A percentile compares a stretch with the other conserved stretches of the same genome.
These are phyloP conservation scores for Acanthiza pusilla DNA, from an alignment of 2,797 vertebrate species.

Conservation along the genomic window DNA sequence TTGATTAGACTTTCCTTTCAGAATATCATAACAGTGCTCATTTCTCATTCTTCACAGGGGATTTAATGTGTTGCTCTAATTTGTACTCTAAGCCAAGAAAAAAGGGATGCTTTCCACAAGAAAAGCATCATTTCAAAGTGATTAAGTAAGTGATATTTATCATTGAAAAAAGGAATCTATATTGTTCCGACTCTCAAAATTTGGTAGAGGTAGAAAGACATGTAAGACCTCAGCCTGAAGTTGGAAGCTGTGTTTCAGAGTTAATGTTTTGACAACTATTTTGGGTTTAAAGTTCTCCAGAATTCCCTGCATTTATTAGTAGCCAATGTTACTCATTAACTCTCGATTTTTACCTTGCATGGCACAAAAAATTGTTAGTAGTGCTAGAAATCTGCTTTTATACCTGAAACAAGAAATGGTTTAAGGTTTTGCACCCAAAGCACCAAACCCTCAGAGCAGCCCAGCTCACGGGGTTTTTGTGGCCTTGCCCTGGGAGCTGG, in stretches of 20 bases:
- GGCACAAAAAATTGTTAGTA: not conserved
- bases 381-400: not conserved
- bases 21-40: accelerated
- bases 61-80: not conserved
- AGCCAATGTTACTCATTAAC: slow-evolving; percentile 28
- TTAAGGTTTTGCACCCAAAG: not conserved
- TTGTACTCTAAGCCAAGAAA: not conserved
- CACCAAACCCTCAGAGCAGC: accelerated
- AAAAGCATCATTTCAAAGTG: accelerated
- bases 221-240: not conserved
- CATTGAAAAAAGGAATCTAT: not conserved
- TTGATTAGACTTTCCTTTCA: not conserved
- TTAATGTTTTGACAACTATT: not conserved
- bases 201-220: not conserved
- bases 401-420: not conserved
- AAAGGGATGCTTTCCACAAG: not conserved
- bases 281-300: slow-evolving; percentile 27
- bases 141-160: not conserved
- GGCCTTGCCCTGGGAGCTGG: accelerated
- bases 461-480: accelerated
- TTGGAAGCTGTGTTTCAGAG: not conserved
- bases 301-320: not conserved
- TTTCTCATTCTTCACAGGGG: not conserved
- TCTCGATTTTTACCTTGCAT: not conserved
- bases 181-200: not conserved